Percentiles rank a stretch among this genome's conserved stretches.
These are phyloP conservation scores for Paradisaea rubra DNA, from an alignment of 2,113 vertebrate species.

Conservation along the genomic window DNA sequence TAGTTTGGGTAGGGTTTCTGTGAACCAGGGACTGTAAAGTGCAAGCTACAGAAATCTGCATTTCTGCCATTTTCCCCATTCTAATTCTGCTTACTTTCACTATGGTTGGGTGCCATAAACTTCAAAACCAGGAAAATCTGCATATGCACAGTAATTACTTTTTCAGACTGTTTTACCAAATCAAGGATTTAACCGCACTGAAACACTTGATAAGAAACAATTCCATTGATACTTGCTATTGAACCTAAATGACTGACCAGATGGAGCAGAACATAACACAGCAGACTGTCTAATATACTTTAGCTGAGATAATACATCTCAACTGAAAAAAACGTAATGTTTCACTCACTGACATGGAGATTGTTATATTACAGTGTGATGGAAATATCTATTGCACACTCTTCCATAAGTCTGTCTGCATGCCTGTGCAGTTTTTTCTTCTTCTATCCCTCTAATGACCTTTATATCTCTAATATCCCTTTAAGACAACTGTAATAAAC, in stretches of 20 bases:
- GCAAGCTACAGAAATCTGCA: neutral
- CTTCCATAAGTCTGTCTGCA: slow-evolving; percentile 38
- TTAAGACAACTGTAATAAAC: slow-evolving; percentile 56
- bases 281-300: slow-evolving; percentile 46
- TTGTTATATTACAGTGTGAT: slow-evolving; percentile 42
- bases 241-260: slow-evolving; percentile 52
- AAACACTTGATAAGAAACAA: slow-evolving; percentile 51
- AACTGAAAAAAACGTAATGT: slow-evolving; percentile 23
- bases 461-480: slow-evolving; percentile 12
- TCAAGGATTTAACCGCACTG: slow-evolving; percentile 17
- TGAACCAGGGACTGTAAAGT: neutral
- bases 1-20: neutral
- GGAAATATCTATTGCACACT: slow-evolving; percentile 54
- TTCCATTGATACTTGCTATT: slow-evolving; percentile 52
- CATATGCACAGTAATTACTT: slow-evolving; percentile 18
- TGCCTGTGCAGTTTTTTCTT: slow-evolving; percentile 33
- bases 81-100: slow-evolving; percentile 16
- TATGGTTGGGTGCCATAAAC: slow-evolving; percentile 28
- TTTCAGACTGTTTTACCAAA: slow-evolving; percentile 43
- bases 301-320: slow-evolving; percentile 64
- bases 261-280: slow-evolving; percentile 54
- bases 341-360: slow-evolving; percentile 41
- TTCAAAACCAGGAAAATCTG: neutral
- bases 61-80: neutral
- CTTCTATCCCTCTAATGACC: slow-evolving; percentile 31